Evolutionary conservation across 2,797 vertebrate genomes (phyloP).

Genomic region (Acanthurus leucopareius): DNA sequence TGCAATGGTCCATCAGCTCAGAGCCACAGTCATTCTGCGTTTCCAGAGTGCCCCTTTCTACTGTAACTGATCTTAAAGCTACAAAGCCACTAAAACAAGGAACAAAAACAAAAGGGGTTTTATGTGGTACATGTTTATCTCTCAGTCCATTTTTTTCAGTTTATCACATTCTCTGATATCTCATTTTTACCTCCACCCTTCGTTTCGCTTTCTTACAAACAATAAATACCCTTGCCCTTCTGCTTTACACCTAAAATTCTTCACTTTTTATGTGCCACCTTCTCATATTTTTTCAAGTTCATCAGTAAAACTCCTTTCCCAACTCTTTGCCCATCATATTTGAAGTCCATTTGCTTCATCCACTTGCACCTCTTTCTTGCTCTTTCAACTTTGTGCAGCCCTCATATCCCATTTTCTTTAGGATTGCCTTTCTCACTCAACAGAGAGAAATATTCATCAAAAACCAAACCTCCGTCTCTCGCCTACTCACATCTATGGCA

Average conservation of each 20-base stretch:
- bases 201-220: not conserved
- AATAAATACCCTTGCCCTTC: not conserved
- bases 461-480: constrained; percentile 1
- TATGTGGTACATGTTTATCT: not conserved
- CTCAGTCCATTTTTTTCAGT: not conserved
- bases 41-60: constrained; percentile 22
- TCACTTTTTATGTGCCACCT: not conserved
- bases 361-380: not conserved
- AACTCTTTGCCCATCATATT: not conserved
- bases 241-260: not conserved
- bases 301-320: not conserved
- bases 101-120: not conserved
- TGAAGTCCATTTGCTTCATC: not conserved
- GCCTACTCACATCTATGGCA: constrained; percentile 94
- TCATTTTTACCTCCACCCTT: not conserved
- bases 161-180: not conserved
- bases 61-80: constrained; percentile 7
- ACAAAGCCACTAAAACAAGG: not conserved
- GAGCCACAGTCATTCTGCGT: constrained; percentile 50
- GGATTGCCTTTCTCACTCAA: not conserved
- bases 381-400: not conserved
- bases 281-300: not conserved
- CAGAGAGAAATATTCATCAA: constrained; percentile 28
- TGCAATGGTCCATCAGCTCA: constrained; percentile 37
- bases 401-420: not conserved